Evolutionary conservation across 1,140 invertebrate genomes (phyloP).

Genomic region (Macrocentrus cingulum): DNA sequence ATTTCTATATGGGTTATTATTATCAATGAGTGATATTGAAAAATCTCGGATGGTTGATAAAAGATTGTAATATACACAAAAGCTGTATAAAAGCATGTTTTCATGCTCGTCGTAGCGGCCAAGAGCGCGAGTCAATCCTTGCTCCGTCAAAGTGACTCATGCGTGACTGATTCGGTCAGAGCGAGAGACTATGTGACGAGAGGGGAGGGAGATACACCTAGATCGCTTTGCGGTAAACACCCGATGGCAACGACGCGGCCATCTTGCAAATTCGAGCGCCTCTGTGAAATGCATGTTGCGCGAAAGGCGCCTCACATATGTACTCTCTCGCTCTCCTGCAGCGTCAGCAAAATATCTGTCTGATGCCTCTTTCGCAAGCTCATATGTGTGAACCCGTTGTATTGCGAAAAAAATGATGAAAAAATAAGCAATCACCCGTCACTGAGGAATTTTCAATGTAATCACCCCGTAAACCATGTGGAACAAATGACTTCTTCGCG

Average conservation of each 20-base stretch:
- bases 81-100: slow-evolving; percentile 7
- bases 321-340: slow-evolving; percentile 12
- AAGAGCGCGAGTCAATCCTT: not conserved
- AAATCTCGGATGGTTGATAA: not conserved
- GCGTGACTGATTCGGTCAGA: slow-evolving; percentile 39
- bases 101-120: not conserved
- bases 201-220: not conserved
- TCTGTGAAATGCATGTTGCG: too few relatives aligned
- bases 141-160: slow-evolving; percentile 36
- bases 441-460: too few relatives aligned
- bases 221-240: not conserved
- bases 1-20: too few relatives aligned
- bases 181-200: slow-evolving; percentile 1
- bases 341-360: slow-evolving; percentile 6
- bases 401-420: not conserved
- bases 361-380: too few relatives aligned
- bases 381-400: too few relatives aligned
- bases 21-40: not conserved
- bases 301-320: slow-evolving; percentile 29
- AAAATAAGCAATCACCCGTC: too few relatives aligned
- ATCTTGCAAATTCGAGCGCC: slow-evolving; percentile 31
- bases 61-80: not conserved
- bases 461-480: too few relatives aligned
- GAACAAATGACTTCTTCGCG: too few relatives aligned
- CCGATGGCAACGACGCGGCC: slow-evolving; percentile 23